Percentiles rank a stretch among this genome's conserved stretches.
phyloP scores from a whole-genome alignment of 2,113 vertebrate species.

The Paedocypris sp. region DNA sequence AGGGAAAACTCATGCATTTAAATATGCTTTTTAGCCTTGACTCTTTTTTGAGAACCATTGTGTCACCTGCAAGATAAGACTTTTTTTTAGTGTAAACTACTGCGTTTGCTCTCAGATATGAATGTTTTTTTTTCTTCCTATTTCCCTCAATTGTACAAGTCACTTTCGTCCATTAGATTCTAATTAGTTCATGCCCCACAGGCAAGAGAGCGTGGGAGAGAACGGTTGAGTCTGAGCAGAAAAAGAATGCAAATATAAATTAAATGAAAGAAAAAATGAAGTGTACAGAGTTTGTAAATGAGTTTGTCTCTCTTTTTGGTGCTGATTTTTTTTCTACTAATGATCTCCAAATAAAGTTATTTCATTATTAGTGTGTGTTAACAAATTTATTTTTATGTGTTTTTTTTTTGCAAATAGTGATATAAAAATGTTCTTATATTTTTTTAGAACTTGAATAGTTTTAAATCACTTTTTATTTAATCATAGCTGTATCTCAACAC shows the following conservation, averaged over 20 bases:
- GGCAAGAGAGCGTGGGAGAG: slow-evolving; percentile 40
- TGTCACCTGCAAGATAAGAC: slow-evolving; percentile 39
- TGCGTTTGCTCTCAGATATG: slow-evolving; percentile 63
- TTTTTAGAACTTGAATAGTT: too few relatives aligned
- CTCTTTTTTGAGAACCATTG: slow-evolving; percentile 38
- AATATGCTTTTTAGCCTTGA: slow-evolving; percentile 66
- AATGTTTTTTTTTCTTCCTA: slow-evolving; percentile 60
- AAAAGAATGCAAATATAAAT: slow-evolving; percentile 40
- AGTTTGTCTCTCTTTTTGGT: too few relatives aligned
- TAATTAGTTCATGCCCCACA: slow-evolving; percentile 59
- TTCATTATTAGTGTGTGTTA: too few relatives aligned
- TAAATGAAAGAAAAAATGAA: slow-evolving; percentile 15
- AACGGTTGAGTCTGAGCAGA: slow-evolving; percentile 26
- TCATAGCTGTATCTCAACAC: too few relatives aligned
- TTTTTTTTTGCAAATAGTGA: too few relatives aligned
- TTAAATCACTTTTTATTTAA: too few relatives aligned
- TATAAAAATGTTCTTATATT: too few relatives aligned
- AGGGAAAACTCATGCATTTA: slow-evolving; percentile 69
- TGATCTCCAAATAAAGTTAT: too few relatives aligned
- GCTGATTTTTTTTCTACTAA: too few relatives aligned
- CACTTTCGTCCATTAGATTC: slow-evolving; percentile 65
- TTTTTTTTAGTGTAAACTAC: slow-evolving; percentile 53
- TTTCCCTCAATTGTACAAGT: slow-evolving; percentile 60
- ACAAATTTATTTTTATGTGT: too few relatives aligned
- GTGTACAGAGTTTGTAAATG: too few relatives aligned